phyloP scores from a whole-genome alignment of 2,888 invertebrate genomes.

The Zaprionus obscuricornis region DNA sequence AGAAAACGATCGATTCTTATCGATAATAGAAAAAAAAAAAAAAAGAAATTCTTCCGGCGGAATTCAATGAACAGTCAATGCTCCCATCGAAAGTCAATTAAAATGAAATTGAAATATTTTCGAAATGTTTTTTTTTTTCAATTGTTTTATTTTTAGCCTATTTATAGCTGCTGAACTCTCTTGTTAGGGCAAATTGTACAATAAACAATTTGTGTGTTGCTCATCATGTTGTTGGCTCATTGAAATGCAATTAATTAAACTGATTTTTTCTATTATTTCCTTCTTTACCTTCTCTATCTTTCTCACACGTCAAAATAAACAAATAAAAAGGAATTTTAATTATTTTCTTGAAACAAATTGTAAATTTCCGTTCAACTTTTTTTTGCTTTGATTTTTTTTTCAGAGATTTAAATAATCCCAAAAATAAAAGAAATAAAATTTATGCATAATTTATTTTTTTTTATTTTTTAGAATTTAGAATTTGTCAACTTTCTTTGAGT shows the following conservation, averaged over 20 bases:
- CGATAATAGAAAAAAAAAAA: too few species aligned
- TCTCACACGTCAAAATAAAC: constrained; percentile 5
- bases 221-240: constrained; percentile 29
- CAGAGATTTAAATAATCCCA: too few species aligned
- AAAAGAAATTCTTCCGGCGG: too few species aligned
- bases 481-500: too few species aligned
- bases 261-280: constrained; percentile 25
- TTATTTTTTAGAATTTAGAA: too few species aligned
- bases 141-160: constrained; percentile 37
- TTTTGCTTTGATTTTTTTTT: too few species aligned
- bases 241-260: constrained; percentile 40
- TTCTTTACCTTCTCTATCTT: neutral
- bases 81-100: constrained; percentile 47
- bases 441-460: too few species aligned
- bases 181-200: neutral
- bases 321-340: constrained; percentile 4
- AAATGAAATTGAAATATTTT: constrained; percentile 9
- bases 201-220: constrained; percentile 40
- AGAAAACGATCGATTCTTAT: constrained; percentile 15
- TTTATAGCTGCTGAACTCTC: constrained; percentile 34
- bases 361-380: too few species aligned
- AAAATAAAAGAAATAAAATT: too few species aligned
- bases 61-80: constrained; percentile 64
- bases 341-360: constrained; percentile 2
- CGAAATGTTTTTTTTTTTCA: constrained; percentile 3